phyloP scores from a whole-genome alignment of 1,140 invertebrate species.

The Leguminivora glycinivorella region DNA sequence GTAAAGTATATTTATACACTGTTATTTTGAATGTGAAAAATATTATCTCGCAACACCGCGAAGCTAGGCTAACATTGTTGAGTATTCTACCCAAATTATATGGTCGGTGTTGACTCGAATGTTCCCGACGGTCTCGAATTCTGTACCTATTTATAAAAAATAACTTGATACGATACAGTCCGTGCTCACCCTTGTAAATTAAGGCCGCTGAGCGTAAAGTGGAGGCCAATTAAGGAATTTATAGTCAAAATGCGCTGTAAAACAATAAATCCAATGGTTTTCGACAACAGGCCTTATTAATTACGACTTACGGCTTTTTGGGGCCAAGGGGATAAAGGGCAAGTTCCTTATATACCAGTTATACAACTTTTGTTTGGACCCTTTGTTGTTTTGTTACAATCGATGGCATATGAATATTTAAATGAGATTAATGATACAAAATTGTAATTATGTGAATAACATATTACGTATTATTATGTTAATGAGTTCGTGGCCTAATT shows the following conservation, averaged over 20 bases:
- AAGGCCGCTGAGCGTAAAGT: constrained; percentile 64
- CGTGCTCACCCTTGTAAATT: constrained; percentile 67
- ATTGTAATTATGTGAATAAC: not conserved
- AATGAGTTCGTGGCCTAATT: too few relatives aligned
- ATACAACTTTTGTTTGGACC: not conserved
- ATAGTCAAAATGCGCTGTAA: constrained; percentile 69
- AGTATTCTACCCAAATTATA: constrained; percentile 59
- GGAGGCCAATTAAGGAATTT: constrained; percentile 73
- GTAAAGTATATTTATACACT: constrained; percentile 43
- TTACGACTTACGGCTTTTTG: constrained; percentile 53
- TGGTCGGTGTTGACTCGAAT: constrained; percentile 29
- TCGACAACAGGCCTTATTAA: constrained; percentile 63
- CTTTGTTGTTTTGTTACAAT: not conserved
- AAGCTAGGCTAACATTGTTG: constrained; percentile 48
- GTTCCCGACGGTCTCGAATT: not conserved
- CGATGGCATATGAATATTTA: not conserved
- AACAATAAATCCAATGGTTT: constrained; percentile 73
- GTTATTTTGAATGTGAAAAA: constrained; percentile 67
- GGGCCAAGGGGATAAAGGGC: constrained; percentile 25
- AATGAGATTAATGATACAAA: not conserved
- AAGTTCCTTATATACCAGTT: constrained; percentile 11
- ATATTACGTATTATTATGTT: too few relatives aligned
- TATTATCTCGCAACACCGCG: constrained; percentile 52
- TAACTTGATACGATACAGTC: constrained; percentile 51
- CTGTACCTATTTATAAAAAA: constrained; percentile 37